Percentiles rank a stretch among this genome's conserved stretches.
phyloP scores from a whole-genome alignment of 2,113 vertebrate species.

The Sakesphorus luctuosus region DNA sequence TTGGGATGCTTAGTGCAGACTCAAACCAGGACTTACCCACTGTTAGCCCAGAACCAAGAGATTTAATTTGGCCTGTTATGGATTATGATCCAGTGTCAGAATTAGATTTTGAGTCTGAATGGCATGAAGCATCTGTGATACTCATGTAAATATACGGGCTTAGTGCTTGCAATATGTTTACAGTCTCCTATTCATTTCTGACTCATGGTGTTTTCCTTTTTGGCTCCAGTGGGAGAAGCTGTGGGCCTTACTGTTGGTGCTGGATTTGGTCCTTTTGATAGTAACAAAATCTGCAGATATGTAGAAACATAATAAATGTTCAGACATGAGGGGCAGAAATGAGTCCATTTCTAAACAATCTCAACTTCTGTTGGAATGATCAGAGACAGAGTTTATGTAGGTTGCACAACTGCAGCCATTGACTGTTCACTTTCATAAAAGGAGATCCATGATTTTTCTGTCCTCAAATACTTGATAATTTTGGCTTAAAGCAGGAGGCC shows the following conservation, averaged over 20 bases:
- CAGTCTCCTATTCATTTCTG: neutral
- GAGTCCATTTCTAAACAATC: neutral
- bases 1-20: neutral
- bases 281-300: neutral
- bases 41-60: neutral
- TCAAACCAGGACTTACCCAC: neutral
- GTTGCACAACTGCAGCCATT: neutral
- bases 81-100: neutral
- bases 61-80: neutral
- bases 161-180: neutral
- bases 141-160: neutral
- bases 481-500: neutral
- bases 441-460: neutral
- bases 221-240: neutral
- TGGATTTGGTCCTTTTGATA: neutral
- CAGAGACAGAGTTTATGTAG: neutral
- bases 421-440: neutral
- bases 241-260: neutral
- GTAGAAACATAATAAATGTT: neutral
- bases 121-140: neutral
- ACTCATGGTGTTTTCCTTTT: neutral
- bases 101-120: neutral
- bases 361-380: neutral
- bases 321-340: neutral
- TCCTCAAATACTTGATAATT: neutral